Evolutionary conservation across 1,140 invertebrate species (phyloP).

Genomic region (Neoseiulus cucumeris): DNA sequence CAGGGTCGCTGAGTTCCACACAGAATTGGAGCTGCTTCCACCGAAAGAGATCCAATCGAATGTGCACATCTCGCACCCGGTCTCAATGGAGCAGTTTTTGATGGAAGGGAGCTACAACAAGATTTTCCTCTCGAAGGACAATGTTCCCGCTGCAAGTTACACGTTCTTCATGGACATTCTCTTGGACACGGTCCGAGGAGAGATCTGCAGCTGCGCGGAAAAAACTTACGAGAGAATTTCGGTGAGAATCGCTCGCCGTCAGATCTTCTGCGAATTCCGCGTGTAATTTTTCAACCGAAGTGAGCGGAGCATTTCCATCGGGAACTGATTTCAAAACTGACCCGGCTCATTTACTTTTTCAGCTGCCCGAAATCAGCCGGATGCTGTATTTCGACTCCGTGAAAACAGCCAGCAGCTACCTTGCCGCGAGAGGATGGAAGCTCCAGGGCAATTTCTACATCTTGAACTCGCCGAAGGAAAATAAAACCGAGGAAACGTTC

Average conservation of each 20-base stretch:
- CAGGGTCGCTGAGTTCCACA: slow-evolving; percentile 93
- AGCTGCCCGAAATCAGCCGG: slow-evolving; percentile 31
- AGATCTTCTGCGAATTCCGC: slow-evolving; percentile 58
- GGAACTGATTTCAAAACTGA: slow-evolving; percentile 42
- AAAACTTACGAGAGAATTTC: slow-evolving; percentile 83
- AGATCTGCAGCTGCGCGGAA: slow-evolving; percentile 89
- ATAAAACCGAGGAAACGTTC: slow-evolving; percentile 44
- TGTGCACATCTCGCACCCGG: slow-evolving; percentile 79
- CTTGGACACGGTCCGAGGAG: slow-evolving; percentile 78
- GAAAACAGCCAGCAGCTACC: background rate
- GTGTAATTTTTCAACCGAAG: no score
- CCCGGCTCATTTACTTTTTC: slow-evolving; percentile 12
- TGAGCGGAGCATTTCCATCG: no score
- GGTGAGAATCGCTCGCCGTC: slow-evolving; percentile 60
- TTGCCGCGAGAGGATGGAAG: background rate
- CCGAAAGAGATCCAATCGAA: slow-evolving; percentile 77
- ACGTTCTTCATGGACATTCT: slow-evolving; percentile 94
- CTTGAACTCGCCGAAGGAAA: slow-evolving; percentile 46
- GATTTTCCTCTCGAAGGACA: slow-evolving; percentile 66
- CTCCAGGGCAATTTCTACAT: slow-evolving; percentile 26
- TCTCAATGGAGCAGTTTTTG: slow-evolving; percentile 89
- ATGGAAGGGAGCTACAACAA: slow-evolving; percentile 99
- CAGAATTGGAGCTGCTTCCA: slow-evolving; percentile 83
- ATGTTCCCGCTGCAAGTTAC: slow-evolving; percentile 88
- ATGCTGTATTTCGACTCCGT: background rate